phyloP scores from a whole-genome alignment of 2,113 vertebrate genomes.

The Motacilla tschutschensis region DNA sequence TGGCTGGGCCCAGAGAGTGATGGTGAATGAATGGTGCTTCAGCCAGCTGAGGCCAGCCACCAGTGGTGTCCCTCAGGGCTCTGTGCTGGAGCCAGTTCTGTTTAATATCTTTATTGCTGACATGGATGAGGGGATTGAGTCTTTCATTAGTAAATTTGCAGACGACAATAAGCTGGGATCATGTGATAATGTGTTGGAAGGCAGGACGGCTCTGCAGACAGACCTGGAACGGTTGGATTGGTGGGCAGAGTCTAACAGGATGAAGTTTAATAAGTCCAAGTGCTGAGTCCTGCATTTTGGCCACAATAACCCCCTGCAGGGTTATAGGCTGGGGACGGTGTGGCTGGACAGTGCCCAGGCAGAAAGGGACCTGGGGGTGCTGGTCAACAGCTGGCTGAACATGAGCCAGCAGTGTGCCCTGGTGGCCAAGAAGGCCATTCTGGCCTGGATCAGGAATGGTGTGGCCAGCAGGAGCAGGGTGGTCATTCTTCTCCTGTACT shows the following conservation, averaged over 20 bases:
- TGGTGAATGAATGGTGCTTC: not conserved
- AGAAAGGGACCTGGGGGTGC: not conserved
- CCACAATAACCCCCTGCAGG: not conserved
- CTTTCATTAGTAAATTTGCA: not conserved
- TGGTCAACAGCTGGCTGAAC: accelerated
- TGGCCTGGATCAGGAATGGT: not conserved
- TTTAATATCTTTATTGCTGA: not conserved
- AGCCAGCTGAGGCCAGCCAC: not conserved
- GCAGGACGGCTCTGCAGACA: not conserved
- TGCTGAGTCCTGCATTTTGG: not conserved
- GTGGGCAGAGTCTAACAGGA: not conserved
- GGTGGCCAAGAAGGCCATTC: not conserved
- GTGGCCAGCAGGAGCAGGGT: not conserved
- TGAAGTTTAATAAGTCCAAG: not conserved
- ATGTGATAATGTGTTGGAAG: not conserved
- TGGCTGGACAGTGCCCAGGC: not conserved
- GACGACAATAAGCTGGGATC: not conserved
- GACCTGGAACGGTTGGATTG: not conserved
- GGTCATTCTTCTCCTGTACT: not conserved
- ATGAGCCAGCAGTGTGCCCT: not conserved
- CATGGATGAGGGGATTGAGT: not conserved
- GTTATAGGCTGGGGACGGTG: accelerated
- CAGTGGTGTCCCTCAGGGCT: not conserved
- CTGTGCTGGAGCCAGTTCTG: not conserved
- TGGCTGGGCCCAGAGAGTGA: not conserved